Conservation (phyloP, 1,140 invertebrate genomes). For the Drosophila ohnishii region DNA sequence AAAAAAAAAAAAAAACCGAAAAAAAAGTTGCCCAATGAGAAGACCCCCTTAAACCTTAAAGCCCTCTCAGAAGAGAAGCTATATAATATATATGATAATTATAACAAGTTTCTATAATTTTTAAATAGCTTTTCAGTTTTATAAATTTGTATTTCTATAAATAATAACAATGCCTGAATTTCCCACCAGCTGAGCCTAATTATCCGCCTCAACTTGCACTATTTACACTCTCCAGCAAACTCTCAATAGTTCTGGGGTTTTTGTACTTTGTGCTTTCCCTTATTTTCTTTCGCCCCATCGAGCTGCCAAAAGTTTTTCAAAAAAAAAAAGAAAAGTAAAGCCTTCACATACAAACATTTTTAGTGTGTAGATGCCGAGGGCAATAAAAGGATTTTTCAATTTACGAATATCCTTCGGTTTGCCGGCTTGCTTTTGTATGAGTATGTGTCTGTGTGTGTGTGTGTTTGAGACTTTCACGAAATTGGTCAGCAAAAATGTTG, state of each 20-base stretch:
- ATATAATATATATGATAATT: not conserved
- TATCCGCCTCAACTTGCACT: not conserved
- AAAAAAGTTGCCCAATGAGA: too few relatives aligned
- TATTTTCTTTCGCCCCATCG: constrained; percentile 6
- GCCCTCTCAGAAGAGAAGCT: not conserved
- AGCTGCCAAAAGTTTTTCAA: constrained; percentile 7
- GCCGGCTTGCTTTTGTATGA: constrained; percentile 2
- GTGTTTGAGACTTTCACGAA: constrained; percentile 27
- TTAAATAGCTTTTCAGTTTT: not conserved
- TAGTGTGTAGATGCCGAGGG: constrained; percentile 10
- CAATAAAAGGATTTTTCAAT: constrained; percentile 44
- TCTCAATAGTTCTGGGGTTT: not conserved
- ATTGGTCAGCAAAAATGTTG: constrained; percentile 53
- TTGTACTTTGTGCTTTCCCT: not conserved
- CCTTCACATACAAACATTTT: constrained; percentile 40
- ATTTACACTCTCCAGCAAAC: not conserved
- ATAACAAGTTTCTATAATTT: not conserved
- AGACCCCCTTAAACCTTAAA: too few relatives aligned
- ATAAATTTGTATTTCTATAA: not conserved
- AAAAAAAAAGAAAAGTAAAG: not conserved
- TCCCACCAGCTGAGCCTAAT: not conserved
- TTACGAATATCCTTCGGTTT: constrained; percentile 30
- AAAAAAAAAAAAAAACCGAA: too few relatives aligned
- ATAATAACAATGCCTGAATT: not conserved
- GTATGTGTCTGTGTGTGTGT: not conserved